phyloP scores from a whole-genome alignment of 2,113 vertebrate species.

The Desmodus rotundus region DNA sequence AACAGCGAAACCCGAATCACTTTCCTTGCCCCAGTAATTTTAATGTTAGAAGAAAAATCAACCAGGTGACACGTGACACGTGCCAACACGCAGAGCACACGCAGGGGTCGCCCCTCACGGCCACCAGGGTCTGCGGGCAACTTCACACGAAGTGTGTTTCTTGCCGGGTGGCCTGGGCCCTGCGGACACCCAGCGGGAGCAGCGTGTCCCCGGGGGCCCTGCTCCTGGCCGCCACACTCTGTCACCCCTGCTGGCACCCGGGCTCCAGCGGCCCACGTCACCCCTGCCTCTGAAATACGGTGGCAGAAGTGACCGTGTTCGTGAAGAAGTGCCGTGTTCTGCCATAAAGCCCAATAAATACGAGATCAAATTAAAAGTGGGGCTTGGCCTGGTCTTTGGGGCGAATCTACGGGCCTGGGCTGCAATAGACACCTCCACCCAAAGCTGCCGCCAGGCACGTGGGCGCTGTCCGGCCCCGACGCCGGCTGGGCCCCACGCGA shows the following conservation, averaged over 20 bases:
- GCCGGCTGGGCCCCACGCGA: rapidly evolving
- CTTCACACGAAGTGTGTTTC: rapidly evolving
- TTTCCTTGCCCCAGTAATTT: rapidly evolving
- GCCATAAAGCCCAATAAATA: conserved; percentile 19
- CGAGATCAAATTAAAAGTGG: neutral
- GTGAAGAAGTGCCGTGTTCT: neutral
- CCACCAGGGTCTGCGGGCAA: rapidly evolving
- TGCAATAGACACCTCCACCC: rapidly evolving
- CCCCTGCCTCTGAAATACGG: neutral
- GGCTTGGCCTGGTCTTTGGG: neutral
- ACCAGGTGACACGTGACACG: rapidly evolving
- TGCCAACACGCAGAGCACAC: rapidly evolving
- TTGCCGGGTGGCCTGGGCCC: rapidly evolving
- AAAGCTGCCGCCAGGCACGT: rapidly evolving
- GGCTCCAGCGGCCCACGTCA: rapidly evolving
- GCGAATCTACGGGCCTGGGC: neutral
- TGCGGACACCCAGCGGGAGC: rapidly evolving
- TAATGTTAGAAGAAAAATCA: neutral
- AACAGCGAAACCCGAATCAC: rapidly evolving
- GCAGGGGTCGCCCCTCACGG: rapidly evolving
- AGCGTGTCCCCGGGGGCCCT: rapidly evolving
- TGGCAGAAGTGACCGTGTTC: neutral
- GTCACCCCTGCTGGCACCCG: rapidly evolving
- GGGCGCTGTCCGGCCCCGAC: no score
- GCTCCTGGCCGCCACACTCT: rapidly evolving